Evolutionary conservation across 2,888 invertebrate genomes (phyloP), one percentile per base, ranked within the genome.

Genomic region (Carabus problematicus): DNA sequence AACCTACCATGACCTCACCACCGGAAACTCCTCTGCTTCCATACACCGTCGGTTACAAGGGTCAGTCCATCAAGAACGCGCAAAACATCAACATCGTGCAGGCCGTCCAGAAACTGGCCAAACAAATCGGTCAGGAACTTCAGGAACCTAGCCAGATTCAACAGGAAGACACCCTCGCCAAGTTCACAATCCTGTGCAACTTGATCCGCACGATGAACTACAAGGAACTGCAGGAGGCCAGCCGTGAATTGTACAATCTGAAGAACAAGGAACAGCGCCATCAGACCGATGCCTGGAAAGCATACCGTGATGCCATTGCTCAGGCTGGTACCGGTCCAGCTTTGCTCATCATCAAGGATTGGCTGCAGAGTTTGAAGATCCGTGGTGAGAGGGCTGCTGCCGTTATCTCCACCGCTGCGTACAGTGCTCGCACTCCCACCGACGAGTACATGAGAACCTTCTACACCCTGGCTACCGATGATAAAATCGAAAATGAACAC

Each of bases 251-350:
- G 60, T 87, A 86, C 78, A 75, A 71, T 54, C 19, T 69, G 6
- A 71, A 76, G 14, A 77, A 81, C 66, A 76, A 78, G 55, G 64
- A 75, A 39, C 72, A 80, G 52, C 78, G 75, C 18, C 71, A 73
- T n/a, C 76, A 79, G n/a, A 75, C 79, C 60, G 82, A 85, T 61
- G 83, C 86, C 75, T 90, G 89, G 88, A 84, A 81, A 78, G 84
- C 86, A 12, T 88, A 84, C 80, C 87, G 89, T 58, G 91, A 90
- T 74, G 89, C 88, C 39, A 83, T 90, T 1, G 83, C 86, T 11
- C 85, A 89, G 79, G 83, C 87, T 18, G 91, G 91, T 64, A 91
- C 90, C 12, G 85, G 87, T 54, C 90, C 91, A 1, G 88, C 91
- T 56, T 85, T 90, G 73, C 76, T 85, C 64, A 83, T 83, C 72